Conservation (phyloP, 2,888 invertebrate genomes). For the Latrodectus elegans region DNA sequence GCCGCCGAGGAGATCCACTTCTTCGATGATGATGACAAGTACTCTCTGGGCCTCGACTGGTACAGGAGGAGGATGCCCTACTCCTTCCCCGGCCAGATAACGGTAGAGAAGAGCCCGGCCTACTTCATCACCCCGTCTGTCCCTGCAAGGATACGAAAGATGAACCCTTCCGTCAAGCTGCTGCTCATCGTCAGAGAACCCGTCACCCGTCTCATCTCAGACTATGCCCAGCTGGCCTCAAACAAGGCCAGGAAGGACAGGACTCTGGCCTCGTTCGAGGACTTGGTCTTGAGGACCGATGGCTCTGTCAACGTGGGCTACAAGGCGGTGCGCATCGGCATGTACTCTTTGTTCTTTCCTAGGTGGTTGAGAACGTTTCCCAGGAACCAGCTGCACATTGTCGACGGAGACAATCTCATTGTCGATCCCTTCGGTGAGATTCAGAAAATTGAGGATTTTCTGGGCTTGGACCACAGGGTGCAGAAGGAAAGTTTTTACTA, state of each 20-base stretch:
- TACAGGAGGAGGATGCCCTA: constrained; percentile 95
- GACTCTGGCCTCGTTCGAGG: constrained; percentile 58
- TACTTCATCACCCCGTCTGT: constrained; percentile 97
- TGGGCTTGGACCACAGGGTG: constrained; percentile 83
- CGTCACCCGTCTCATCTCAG: constrained; percentile 95
- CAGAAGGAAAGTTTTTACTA: constrained; percentile 94
- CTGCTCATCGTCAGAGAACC: constrained; percentile 96
- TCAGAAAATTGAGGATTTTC: constrained; percentile 89
- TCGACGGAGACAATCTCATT: constrained; percentile 94
- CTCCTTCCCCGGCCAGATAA: constrained; percentile 92
- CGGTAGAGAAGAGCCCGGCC: constrained; percentile 97
- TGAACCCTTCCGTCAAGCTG: constrained; percentile 94
- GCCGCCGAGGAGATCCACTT: constrained; percentile 97
- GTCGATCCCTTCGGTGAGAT: constrained; percentile 92
- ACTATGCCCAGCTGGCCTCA: constrained; percentile 93
- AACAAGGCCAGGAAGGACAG: constrained; percentile 72
- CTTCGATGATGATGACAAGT: constrained; percentile 90
- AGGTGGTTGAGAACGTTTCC: constrained; percentile 95
- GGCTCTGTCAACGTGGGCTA: constrained; percentile 76
- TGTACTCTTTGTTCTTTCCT: constrained; percentile 92
- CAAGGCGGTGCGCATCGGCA: constrained; percentile 81
- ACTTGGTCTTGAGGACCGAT: constrained; percentile 61
- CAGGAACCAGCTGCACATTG: constrained; percentile 91
- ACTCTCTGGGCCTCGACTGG: constrained; percentile 93
- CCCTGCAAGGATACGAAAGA: constrained; percentile 92